Evolutionary conservation across 1,140 invertebrate species (phyloP), one percentile per base, ranked within the genome.

Genomic region (Theocolax elegans): DNA sequence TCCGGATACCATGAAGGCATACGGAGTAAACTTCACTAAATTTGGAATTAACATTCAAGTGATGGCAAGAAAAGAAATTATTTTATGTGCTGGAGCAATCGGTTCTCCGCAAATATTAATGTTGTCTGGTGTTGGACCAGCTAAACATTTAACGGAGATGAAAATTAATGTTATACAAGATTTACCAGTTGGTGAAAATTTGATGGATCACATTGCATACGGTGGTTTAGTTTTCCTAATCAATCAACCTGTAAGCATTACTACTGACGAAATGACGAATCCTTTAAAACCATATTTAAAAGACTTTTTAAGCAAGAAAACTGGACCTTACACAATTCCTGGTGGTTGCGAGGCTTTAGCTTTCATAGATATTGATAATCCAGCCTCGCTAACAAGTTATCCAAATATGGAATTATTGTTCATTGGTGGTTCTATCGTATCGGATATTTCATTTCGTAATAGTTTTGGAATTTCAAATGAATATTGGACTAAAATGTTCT

Each of bases 321-420:
- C 85, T 67, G 93, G 93, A 17, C 93, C 93, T 0, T 76, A 94
- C 19, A 90, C 93, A 0, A 87, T 94, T 3, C 90, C 94, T 0
- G 94, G 94, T 17, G 94, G 92, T 0, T 92, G 91, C 65, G 95
- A 97, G 82, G 93, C 91, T 0, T 78, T 95, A 0, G 89, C 90
- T 2, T 95, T 95, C 75, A 85, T 92, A 72, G 90, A 95, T 72
- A 85, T 92, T 9, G 90, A 92, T 73, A 87, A 91, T 74, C 89
- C 89, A 42, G 81, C 88, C 1, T 87, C 90, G 44, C 80, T 82
- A 7, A 85, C 90, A 53, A 91, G 89, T 31, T 92, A 90, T 85
- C 91, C 93, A 0, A 90, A 95, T 73, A 88, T 95, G 62, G 93
- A 95, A 78, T 76, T 94, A 13, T 84, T 94, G 7, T 90, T 92